These are phyloP conservation scores for Anthrax anthrax DNA, from an alignment of 2,888 invertebrate genomes.

Conservation along the genomic window DNA sequence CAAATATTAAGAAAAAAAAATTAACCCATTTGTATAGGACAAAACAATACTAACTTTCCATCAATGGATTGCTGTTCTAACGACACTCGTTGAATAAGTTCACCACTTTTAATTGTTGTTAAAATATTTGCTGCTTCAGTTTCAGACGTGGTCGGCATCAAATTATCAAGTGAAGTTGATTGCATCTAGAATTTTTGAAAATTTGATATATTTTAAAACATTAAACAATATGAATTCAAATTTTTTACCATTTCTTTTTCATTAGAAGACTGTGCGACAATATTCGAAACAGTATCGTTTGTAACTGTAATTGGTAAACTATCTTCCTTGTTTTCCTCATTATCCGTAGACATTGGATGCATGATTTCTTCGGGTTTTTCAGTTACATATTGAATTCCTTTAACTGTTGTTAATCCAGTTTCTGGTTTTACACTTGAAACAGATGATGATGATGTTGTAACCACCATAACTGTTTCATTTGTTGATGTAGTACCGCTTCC, in stretches of 20 bases:
- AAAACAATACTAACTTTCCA: background rate
- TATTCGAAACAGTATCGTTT: no score
- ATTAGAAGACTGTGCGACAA: no score
- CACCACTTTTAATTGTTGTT: slow-evolving; percentile 28
- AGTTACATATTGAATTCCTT: no score
- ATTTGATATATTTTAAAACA: no score
- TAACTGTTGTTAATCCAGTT: background rate
- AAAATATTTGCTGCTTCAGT: slow-evolving; percentile 30
- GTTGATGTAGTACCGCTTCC: slow-evolving; percentile 6
- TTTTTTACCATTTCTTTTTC: no score
- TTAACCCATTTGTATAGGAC: no score
- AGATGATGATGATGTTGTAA: background rate
- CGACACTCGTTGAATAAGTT: slow-evolving; percentile 13
- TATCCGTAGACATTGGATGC: background rate
- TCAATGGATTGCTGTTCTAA: slow-evolving; percentile 1
- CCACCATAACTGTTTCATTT: slow-evolving; percentile 9
- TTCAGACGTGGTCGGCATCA: slow-evolving; percentile 22
- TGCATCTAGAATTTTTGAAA: background rate
- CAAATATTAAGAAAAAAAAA: background rate
- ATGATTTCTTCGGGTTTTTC: background rate
- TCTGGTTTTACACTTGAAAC: no score
- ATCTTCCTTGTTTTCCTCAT: background rate
- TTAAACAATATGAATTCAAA: no score
- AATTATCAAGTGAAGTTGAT: background rate
- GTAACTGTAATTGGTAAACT: no score